Base-by-base conservation (phyloP, 2,888 invertebrate genomes). In the Nemurella pictetii region DNA sequence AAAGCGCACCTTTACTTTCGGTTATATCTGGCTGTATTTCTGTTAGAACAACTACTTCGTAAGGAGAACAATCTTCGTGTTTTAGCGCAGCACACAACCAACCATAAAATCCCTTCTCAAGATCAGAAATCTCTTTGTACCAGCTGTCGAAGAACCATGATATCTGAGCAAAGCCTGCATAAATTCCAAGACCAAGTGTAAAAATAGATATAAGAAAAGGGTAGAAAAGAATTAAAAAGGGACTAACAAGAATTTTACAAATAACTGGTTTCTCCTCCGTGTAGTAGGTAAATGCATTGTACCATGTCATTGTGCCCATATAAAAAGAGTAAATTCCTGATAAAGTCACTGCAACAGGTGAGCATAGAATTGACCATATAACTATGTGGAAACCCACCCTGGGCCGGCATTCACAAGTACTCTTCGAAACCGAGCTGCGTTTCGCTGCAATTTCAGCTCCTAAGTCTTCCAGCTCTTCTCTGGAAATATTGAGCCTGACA, bases 91-190 rank as follows among this genome's bases (percentile, higher is more conserved):
- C 93, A 89, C 95, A 95, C 26, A 95, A 90, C 95, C 95, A 95
- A 5, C 95, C 95, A 87, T 94, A 95, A 90, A 95, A 95, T 0
- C 95, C 95, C 89, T 95, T 95, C 88, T 95, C 95, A 88, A 94
- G 93, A 89, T 95, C 95, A 85, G 93, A 92, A 0, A 95, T 93
- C 90, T 95, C 94, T 88, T 93, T 93, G 89, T 93, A 91, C 95
- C 95, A 95, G 87, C 93, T 93, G 36, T 92, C 92, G 85, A 93
- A 93, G 88, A 93, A 94, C 89, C 95, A 93, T 0, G 95, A 95
- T 20, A 95, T 89, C 89, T 95, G 95, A 7, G 92, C 92, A 84
- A 94, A 90, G 0, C 94, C 94, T 78, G 94, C 93, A 89, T 94
- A 95, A 36, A 95, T 83, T 0, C 94, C 95, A 26, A 95, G 89